Evolutionary conservation across 1,140 invertebrate species (phyloP).

Genomic region (Calosoma granatense): DNA sequence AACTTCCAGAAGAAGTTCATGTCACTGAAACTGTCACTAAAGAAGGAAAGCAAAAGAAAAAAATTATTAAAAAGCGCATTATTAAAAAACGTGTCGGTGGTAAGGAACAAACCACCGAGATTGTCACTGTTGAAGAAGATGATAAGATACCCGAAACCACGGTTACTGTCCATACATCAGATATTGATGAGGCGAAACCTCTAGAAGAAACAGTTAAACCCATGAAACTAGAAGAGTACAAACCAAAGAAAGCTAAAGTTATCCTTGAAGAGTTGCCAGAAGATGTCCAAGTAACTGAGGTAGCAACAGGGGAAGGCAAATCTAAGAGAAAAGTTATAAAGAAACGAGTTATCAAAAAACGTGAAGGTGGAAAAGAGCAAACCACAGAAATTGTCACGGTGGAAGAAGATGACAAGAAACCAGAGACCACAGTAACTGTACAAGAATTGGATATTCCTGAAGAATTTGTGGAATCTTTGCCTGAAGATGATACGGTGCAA

Average conservation of each 20-base stretch:
- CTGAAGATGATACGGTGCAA: conserved; percentile 20
- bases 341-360: conserved; percentile 19
- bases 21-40: conserved; percentile 28
- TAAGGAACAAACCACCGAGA: conserved; percentile 36
- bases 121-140: conserved; percentile 37
- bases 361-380: conserved; percentile 25
- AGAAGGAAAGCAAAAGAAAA: conserved; percentile 29
- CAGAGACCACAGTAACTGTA: conserved; percentile 25
- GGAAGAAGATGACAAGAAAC: conserved; percentile 28
- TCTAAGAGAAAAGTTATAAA: conserved; percentile 34
- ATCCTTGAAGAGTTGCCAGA: not conserved
- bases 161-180: conserved; percentile 17
- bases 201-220: conserved; percentile 4
- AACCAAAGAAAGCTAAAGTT: conserved; percentile 11
- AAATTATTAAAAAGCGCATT: conserved; percentile 26
- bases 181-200: conserved; percentile 17
- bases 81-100: conserved; percentile 35
- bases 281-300: conserved; percentile 26
- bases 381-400: conserved; percentile 30
- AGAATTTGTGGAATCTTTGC: conserved; percentile 25
- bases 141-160: conserved; percentile 27
- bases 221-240: conserved; percentile 15
- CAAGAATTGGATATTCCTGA: conserved; percentile 20
- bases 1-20: conserved; percentile 28
- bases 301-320: conserved; percentile 31